Percentiles rank a stretch among this genome's conserved stretches.
Evolutionary conservation across 2,113 vertebrate species (phyloP).

Genomic region (Glareola pratincola): DNA sequence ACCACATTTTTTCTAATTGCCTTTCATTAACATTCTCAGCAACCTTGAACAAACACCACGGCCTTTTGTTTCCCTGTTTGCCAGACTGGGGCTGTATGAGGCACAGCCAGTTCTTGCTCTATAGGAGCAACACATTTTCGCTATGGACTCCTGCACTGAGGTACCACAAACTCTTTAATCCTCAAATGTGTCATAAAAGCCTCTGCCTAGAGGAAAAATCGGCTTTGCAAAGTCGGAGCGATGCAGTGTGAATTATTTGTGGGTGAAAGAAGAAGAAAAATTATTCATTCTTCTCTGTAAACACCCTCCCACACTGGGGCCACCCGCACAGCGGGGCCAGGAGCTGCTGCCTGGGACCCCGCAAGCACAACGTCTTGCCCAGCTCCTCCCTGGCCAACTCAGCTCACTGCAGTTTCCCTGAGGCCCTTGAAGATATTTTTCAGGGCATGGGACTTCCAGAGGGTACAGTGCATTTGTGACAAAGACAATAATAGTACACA

Average conservation of each 20-base stretch:
- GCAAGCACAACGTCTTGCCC: accelerated
- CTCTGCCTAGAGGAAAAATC: not conserved
- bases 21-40: not conserved
- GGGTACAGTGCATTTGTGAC: not conserved
- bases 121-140: not conserved
- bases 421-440: not conserved
- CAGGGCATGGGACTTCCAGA: not conserved
- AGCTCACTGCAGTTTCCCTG: not conserved
- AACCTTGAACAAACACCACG: not conserved
- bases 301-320: no score
- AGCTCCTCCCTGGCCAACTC: not conserved
- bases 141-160: not conserved
- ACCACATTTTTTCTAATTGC: not conserved
- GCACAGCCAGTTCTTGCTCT: not conserved
- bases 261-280: not conserved
- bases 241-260: not conserved
- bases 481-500: not conserved
- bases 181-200: not conserved
- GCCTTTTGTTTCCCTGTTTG: not conserved
- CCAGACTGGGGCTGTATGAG: not conserved
- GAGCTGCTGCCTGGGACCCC: not conserved
- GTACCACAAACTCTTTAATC: not conserved
- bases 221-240: not conserved
- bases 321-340: accelerated
- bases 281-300: not conserved